Evolutionary conservation across 2,888 invertebrate genomes (phyloP).

Genomic region (Lymantria monacha): DNA sequence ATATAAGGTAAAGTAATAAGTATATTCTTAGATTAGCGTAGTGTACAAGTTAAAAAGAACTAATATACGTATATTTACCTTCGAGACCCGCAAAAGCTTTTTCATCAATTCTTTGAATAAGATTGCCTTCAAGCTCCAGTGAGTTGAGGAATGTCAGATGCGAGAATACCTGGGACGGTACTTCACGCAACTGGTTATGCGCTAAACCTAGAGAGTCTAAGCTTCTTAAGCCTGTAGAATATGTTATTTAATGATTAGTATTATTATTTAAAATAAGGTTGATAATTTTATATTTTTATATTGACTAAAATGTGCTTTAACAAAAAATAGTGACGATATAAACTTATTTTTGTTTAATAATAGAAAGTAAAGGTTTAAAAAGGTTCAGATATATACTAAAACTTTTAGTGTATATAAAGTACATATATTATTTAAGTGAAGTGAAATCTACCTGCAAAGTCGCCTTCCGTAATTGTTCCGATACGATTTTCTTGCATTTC

Average conservation of each 20-base stretch:
- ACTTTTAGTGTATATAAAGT: no score
- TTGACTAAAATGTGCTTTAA: no score
- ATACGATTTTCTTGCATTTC: slow-evolving; percentile 95
- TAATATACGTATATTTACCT: slow-evolving; percentile 79
- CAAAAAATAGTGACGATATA: no score
- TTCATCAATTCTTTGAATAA: slow-evolving; percentile 89
- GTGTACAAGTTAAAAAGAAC: neutral
- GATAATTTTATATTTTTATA: no score
- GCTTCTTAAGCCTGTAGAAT: slow-evolving; percentile 85
- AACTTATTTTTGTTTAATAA: no score
- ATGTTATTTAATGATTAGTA: neutral
- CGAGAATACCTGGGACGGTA: slow-evolving; percentile 91
- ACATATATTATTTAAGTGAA: neutral
- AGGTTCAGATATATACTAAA: no score
- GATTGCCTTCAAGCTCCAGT: slow-evolving; percentile 93
- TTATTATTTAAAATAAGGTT: neutral
- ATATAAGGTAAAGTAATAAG: no score
- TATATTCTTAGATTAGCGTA: no score
- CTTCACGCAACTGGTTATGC: slow-evolving; percentile 90
- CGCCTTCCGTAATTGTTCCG: slow-evolving; percentile 88
- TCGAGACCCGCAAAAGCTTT: slow-evolving; percentile 94
- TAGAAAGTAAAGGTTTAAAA: no score
- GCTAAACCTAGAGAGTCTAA: slow-evolving; percentile 93
- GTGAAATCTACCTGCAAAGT: slow-evolving; percentile 88
- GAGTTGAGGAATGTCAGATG: slow-evolving; percentile 91